Percentiles rank a stretch among this genome's conserved stretches.
These are phyloP conservation scores for Xiphophorus couchianus DNA, from an alignment of 2,113 vertebrate species.

Conservation along the genomic window DNA sequence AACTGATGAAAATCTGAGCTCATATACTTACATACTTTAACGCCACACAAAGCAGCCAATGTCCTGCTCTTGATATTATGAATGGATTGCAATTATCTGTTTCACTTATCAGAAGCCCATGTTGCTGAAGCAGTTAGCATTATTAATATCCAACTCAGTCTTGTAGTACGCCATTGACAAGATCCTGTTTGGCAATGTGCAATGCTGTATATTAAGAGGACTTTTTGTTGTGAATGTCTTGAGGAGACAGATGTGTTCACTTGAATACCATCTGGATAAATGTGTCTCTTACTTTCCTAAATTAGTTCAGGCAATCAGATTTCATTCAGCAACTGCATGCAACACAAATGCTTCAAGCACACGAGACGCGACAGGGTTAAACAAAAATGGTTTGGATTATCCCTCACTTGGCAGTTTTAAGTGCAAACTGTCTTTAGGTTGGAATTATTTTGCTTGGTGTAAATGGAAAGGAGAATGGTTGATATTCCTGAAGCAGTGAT, in stretches of 20 bases:
- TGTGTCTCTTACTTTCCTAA: slow-evolving; percentile 1
- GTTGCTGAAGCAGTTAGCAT: neutral
- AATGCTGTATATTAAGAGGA: slow-evolving; percentile 5
- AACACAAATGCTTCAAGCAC: neutral
- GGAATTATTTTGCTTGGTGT: slow-evolving; percentile 26
- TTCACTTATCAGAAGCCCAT: slow-evolving; percentile 1
- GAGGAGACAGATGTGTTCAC: slow-evolving; percentile 3
- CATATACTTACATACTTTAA: neutral
- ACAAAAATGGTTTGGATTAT: neutral
- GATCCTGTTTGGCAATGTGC: neutral
- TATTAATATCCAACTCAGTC: neutral
- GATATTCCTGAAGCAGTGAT: neutral
- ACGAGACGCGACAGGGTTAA: neutral
- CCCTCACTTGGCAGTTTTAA: neutral
- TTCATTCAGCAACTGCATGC: slow-evolving; percentile 7
- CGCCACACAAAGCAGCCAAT: neutral
- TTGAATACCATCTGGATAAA: slow-evolving; percentile 7
- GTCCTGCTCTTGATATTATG: neutral
- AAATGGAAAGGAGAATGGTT: slow-evolving; percentile 24
- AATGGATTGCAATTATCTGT: neutral
- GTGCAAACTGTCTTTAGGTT: neutral
- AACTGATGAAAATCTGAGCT: neutral
- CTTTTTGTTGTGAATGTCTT: slow-evolving; percentile 4
- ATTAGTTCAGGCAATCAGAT: slow-evolving; percentile 1
- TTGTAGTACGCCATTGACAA: neutral